Percentiles rank a stretch among this genome's conserved stretches.
Evolutionary conservation across 1,140 invertebrate genomes (phyloP).

Genomic region (Temnothorax curvispinosus): DNA sequence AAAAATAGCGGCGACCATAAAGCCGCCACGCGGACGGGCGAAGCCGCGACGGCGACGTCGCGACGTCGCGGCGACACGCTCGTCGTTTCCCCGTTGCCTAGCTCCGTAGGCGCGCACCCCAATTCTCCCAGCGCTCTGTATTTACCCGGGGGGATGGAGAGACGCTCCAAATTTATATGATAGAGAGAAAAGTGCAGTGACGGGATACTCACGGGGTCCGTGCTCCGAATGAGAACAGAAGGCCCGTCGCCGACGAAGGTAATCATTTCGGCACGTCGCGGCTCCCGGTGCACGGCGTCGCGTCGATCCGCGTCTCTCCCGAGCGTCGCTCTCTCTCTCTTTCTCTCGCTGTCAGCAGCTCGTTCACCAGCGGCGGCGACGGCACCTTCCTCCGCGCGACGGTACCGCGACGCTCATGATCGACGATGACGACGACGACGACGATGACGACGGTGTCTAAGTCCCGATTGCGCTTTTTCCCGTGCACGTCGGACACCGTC

Average conservation of each 20-base stretch:
- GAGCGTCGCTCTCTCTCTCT: too few relatives aligned
- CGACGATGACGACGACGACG: constrained; percentile 6
- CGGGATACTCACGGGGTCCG: constrained; percentile 76
- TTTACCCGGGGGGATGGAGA: neutral
- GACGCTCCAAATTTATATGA: neutral
- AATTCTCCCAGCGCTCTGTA: neutral
- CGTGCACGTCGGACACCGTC: neutral
- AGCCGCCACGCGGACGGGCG: constrained; percentile 69
- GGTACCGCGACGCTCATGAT: constrained; percentile 52
- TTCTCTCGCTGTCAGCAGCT: neutral
- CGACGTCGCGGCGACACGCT: constrained; percentile 1
- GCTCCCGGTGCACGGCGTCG: constrained; percentile 46
- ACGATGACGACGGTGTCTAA: neutral
- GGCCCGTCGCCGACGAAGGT: constrained; percentile 66
- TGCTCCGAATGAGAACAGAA: constrained; percentile 74
- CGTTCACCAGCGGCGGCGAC: constrained; percentile 42
- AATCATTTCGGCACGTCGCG: constrained; percentile 75
- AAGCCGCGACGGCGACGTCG: constrained; percentile 38
- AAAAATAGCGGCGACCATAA: constrained; percentile 78
- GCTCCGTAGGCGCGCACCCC: neutral
- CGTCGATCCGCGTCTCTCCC: constrained; percentile 12
- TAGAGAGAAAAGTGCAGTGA: neutral
- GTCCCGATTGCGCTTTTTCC: neutral
- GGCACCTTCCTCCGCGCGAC: constrained; percentile 30
- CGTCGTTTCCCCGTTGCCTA: neutral